A percentile compares a stretch with the other conserved stretches of the same genome.
phyloP scores from a whole-genome alignment of 1,140 invertebrate species.

The Asbolus verrucosus region DNA sequence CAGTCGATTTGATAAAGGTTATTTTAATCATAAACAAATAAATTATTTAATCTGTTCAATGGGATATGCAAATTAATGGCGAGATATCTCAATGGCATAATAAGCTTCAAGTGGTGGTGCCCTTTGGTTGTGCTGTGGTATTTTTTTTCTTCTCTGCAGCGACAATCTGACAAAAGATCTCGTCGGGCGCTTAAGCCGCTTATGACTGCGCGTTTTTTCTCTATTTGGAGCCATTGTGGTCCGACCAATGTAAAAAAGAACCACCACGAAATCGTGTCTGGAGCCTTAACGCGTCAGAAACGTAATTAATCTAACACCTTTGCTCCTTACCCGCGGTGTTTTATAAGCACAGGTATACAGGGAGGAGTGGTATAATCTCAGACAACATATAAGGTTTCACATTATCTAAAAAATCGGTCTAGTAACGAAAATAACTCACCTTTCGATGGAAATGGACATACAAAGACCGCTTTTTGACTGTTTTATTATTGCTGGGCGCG shows the following conservation, averaged over 20 bases:
- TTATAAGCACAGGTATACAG: constrained; percentile 12
- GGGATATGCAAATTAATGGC: constrained; percentile 33
- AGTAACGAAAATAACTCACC: too few species aligned
- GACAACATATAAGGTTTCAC: too few species aligned
- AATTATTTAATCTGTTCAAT: constrained; percentile 40
- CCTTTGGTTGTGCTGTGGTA: too few species aligned
- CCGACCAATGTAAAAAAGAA: constrained; percentile 23
- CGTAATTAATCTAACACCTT: constrained; percentile 52
- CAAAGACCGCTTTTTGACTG: too few species aligned
- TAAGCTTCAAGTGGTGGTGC: too few species aligned
- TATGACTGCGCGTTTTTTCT: constrained; percentile 16
- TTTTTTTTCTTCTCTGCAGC: constrained; percentile 1
- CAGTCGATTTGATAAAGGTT: constrained; percentile 21
- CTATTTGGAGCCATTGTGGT: constrained; percentile 12
- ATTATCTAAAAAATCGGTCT: too few species aligned
- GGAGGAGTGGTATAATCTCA: too few species aligned
- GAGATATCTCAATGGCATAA: constrained; percentile 34
- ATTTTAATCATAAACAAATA: constrained; percentile 40
- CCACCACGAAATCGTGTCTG: constrained; percentile 48
- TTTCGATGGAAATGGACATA: too few species aligned
- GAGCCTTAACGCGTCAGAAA: constrained; percentile 48
- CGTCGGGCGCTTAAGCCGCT: constrained; percentile 22
- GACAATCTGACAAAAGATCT: constrained; percentile 24
- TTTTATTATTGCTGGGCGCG: too few species aligned
- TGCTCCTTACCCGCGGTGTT: constrained; percentile 25